A percentile compares a stretch with the other conserved stretches of the same genome.
These are phyloP conservation scores for Hylaeus anthracinus DNA, from an alignment of 1,140 invertebrate species.

Conservation along the genomic window DNA sequence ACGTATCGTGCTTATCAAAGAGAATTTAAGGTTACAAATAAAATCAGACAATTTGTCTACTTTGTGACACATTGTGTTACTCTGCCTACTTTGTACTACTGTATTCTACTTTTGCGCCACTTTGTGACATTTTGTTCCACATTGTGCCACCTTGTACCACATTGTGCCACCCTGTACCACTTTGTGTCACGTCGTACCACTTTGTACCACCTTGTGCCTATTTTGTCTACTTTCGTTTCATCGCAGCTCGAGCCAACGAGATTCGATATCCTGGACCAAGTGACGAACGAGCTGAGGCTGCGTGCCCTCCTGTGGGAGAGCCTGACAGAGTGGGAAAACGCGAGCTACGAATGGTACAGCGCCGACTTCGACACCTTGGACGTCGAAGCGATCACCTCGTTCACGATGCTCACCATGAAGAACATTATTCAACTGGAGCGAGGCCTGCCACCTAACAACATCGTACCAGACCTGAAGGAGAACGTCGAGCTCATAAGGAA, in stretches of 20 bases:
- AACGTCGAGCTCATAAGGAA: slow-evolving; percentile 89
- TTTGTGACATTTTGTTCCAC: too few relatives aligned
- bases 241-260: slow-evolving; percentile 87
- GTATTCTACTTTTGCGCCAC: too few relatives aligned
- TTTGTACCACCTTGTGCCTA: too few relatives aligned
- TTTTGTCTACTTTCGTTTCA: background rate
- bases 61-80: too few relatives aligned
- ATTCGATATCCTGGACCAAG: slow-evolving; percentile 90
- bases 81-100: too few relatives aligned
- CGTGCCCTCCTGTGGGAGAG: slow-evolving; percentile 90
- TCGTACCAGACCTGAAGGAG: slow-evolving; percentile 87
- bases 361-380: slow-evolving; percentile 86
- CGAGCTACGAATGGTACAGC: slow-evolving; percentile 84
- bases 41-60: too few relatives aligned
- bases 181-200: too few relatives aligned
- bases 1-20: slow-evolving; percentile 87
- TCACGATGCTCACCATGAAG: slow-evolving; percentile 86
- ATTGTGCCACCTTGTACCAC: too few relatives aligned
- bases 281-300: slow-evolving; percentile 88
- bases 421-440: slow-evolving; percentile 89
- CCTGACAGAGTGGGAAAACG: slow-evolving; percentile 86
- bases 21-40: slow-evolving; percentile 83
- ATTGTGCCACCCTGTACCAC: too few relatives aligned
- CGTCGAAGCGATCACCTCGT: slow-evolving; percentile 86
- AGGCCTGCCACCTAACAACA: slow-evolving; percentile 88